Evolutionary conservation across 2,888 invertebrate species (phyloP), one percentile per base, ranked within the genome.

Genomic region (Bugula neritina): DNA sequence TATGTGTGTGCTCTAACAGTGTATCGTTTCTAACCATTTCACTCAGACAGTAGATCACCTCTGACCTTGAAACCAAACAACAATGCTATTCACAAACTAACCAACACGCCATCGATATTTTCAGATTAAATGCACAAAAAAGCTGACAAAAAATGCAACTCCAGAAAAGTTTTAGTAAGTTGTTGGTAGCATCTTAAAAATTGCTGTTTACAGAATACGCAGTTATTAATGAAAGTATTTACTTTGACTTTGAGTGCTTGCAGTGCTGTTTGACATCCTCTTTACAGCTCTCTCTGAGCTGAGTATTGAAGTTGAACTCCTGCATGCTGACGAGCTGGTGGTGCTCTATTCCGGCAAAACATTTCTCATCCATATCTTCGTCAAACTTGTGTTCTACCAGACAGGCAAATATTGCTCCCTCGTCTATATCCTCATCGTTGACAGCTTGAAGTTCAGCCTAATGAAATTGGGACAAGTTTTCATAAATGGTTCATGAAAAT

Each of bases 301-400:
- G 93, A 79, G 91, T 91, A 0, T 92, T 93, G 82, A 97, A 98
- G 79, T 90, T 91, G 84, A 93, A 95, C 85, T 94, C 93, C 84
- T 95, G 93, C 75, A 98, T 83, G 1, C 93, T 91, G 74, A 96
- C 91, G 74, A 99, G 87, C 85, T 99, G 98, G 81, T 96, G 95
- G 86, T 99, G 98, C 85, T 98, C 97, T 71, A 99, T 91, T 74
- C 94, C 94, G 54, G 92, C 92, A 75, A 91, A 88, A 84, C 98
- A 98, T 84, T 94, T 93, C 25, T 89, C 87, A 78, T 90, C 89
- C 79, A 93, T 88, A 79, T 91, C 89, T 2, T 90, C 89, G 78
- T 93, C 91, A 83, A 93, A 93, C 85, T 97, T 98, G 83, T 94
- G 91, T 54, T 90, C 87, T 73, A 97, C 92, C 71, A 99, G 87